Percentiles rank a stretch among this genome's conserved stretches.
Conservation (phyloP, 2,888 invertebrate genomes). For the Synergus umbraculus region DNA sequence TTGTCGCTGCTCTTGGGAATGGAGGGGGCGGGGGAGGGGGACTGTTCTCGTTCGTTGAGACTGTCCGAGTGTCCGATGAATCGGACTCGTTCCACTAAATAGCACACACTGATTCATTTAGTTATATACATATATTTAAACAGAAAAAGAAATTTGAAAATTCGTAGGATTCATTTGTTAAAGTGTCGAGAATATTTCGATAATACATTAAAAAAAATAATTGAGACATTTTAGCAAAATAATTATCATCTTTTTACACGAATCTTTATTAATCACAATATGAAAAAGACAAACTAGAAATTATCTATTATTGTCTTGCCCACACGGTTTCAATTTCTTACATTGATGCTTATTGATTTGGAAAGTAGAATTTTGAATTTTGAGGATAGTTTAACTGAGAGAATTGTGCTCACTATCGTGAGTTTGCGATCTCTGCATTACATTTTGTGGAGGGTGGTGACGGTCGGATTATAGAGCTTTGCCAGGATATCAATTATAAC, state of each 20-base stretch:
- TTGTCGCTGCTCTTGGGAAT: constrained; percentile 40
- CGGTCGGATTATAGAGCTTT: constrained; percentile 75
- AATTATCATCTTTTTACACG: too few species aligned
- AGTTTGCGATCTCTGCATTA: constrained; percentile 65
- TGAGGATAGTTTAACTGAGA: constrained; percentile 23
- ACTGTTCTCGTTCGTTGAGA: constrained; percentile 50
- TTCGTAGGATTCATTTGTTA: too few species aligned
- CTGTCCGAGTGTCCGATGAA: constrained; percentile 55
- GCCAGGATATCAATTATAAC: constrained; percentile 78
- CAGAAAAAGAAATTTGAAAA: neutral
- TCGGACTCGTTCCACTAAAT: constrained; percentile 55
- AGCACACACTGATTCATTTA: constrained; percentile 47
- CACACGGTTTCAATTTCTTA: too few species aligned
- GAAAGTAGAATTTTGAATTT: constrained; percentile 12
- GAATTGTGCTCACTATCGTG: constrained; percentile 46
- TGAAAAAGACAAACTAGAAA: too few species aligned
- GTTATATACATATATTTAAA: neutral
- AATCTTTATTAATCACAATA: too few species aligned
- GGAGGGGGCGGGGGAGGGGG: constrained; percentile 50
- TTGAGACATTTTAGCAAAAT: too few species aligned
- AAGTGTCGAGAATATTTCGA: too few species aligned
- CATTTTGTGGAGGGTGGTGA: constrained; percentile 54
- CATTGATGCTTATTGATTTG: neutral
- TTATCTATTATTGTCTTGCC: too few species aligned
- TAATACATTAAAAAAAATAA: too few species aligned